Base-by-base conservation (phyloP, 1,140 invertebrate species). In the Acromyrmex echinatior region DNA sequence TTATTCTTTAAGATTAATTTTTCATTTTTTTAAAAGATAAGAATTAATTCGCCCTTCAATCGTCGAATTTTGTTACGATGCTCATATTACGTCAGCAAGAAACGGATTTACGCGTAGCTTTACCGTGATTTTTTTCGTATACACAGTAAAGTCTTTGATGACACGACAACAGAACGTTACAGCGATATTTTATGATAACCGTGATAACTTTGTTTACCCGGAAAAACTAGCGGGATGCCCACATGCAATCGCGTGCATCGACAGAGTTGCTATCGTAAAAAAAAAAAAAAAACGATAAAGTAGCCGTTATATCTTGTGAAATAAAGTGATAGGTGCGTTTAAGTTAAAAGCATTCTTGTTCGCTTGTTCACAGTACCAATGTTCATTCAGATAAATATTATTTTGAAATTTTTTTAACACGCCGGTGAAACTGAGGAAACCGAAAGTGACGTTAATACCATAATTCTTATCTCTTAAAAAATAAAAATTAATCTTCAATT, bases 161-260 rank as follows among this genome's bases (percentile, higher is more conserved):
- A 6, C 49, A 39, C n/a, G 53, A 51, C 35, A 60, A 82, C 25
- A 21, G 12, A 73, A 7, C 25, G 35, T 60, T 31, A 25, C 25
- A 18, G 18, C n/a, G 39, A 51, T 84, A 84, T 84, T 62, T 62
- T 39, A 9, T 45, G 68, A 84, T 84, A 84, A 84, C 62, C 70
- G 45, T 56, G 80, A 84, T 84, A 84, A 84, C 56, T 62, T 18
- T 76, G 66, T 84, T 84, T 84, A 58, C n/a, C 56, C 80, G 70
- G 80, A 76, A 84, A 81, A 84, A 63, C 56, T 18, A 35, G 18
- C 56, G 45, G 56, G 28, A 81, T 56, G 7, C 45, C 31, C 31
- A 79, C 35, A 31, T 39, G 78, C 31, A 53, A 66, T 53, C 39
- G 35, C 53, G n/a, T 65, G 53, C 68, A 74, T 35, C 56, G 70